Percentiles rank a stretch among this genome's conserved stretches.
These are phyloP conservation scores for Congeria kusceri DNA, from an alignment of 2,888 invertebrate genomes.

Conservation along the genomic window DNA sequence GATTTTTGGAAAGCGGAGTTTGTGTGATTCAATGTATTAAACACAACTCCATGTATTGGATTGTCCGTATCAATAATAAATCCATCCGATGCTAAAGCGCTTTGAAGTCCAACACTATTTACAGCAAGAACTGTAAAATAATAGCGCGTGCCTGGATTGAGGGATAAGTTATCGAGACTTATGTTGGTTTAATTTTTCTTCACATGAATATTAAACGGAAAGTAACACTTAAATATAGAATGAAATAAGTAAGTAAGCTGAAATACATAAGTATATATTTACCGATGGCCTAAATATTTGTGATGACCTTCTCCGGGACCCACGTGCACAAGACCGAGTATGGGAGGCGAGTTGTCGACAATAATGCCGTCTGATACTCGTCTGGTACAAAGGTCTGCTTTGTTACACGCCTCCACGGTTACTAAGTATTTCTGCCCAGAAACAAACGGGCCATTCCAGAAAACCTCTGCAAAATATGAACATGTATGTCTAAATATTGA, in stretches of 20 bases:
- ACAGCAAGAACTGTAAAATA: constrained; percentile 59
- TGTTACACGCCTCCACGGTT: constrained; percentile 67
- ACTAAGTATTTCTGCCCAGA: constrained; percentile 58
- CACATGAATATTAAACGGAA: too few species aligned
- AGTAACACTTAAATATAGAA: too few species aligned
- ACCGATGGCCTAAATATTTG: constrained; percentile 38
- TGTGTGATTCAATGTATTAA: constrained; percentile 41
- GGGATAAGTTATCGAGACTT: constrained; percentile 26
- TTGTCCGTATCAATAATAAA: constrained; percentile 50
- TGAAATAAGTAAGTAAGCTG: too few species aligned
- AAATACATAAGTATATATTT: not conserved
- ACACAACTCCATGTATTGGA: constrained; percentile 58
- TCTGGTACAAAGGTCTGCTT: constrained; percentile 56
- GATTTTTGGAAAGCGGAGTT: constrained; percentile 25
- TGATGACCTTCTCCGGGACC: constrained; percentile 34
- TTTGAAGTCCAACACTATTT: constrained; percentile 57
- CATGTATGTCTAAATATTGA: too few species aligned
- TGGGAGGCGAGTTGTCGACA: constrained; percentile 66
- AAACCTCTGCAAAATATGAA: not conserved
- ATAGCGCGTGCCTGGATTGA: constrained; percentile 57
- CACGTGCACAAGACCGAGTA: constrained; percentile 58
- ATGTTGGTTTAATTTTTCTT: constrained; percentile 17
- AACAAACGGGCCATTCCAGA: constrained; percentile 15
- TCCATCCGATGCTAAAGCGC: constrained; percentile 57
- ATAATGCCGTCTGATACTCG: constrained; percentile 63